These are phyloP conservation scores for Xenopus borealis DNA, from an alignment of 2,113 vertebrate genomes.

Conservation along the genomic window DNA sequence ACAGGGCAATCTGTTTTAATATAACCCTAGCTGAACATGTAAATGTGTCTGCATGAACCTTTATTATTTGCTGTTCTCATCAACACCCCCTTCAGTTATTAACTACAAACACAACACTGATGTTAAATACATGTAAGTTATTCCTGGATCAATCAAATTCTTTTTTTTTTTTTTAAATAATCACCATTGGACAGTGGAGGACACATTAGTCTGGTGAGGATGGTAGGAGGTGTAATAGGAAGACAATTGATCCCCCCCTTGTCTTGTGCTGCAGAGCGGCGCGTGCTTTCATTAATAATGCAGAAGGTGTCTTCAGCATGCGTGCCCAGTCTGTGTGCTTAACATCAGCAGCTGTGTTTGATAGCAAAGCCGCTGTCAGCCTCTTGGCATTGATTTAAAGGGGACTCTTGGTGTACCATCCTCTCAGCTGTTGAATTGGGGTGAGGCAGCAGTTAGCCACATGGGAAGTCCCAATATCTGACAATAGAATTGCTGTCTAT, in stretches of 20 bases:
- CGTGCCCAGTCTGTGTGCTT: slow-evolving; percentile 54
- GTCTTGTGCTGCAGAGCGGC: slow-evolving; percentile 44
- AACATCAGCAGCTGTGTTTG: slow-evolving; percentile 61
- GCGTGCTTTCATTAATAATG: slow-evolving; percentile 55
- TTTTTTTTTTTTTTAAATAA: neutral
- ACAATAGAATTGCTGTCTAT: neutral
- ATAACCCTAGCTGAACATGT: too few relatives aligned
- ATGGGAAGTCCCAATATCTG: neutral
- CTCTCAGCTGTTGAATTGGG: slow-evolving; percentile 45
- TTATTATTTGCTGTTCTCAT: too few relatives aligned
- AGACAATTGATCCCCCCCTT: slow-evolving; percentile 37
- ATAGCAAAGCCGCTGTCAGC: slow-evolving; percentile 56
- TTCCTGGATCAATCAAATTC: neutral
- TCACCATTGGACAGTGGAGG: slow-evolving; percentile 7
- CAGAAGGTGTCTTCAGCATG: slow-evolving; percentile 52
- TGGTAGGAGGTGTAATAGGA: slow-evolving; percentile 35
- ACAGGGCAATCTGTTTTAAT: too few relatives aligned
- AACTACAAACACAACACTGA: too few relatives aligned
- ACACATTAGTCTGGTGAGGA: slow-evolving; percentile 27
- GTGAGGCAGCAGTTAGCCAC: neutral
- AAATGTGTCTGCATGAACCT: too few relatives aligned
- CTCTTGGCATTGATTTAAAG: slow-evolving; percentile 58
- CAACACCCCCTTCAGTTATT: too few relatives aligned
- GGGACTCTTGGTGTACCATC: slow-evolving; percentile 49
- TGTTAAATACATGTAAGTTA: slow-evolving; percentile 2